A percentile compares a stretch with the other conserved stretches of the same genome.
Conservation (phyloP, 2,888 invertebrate genomes). For the Smittia aterrima region DNA sequence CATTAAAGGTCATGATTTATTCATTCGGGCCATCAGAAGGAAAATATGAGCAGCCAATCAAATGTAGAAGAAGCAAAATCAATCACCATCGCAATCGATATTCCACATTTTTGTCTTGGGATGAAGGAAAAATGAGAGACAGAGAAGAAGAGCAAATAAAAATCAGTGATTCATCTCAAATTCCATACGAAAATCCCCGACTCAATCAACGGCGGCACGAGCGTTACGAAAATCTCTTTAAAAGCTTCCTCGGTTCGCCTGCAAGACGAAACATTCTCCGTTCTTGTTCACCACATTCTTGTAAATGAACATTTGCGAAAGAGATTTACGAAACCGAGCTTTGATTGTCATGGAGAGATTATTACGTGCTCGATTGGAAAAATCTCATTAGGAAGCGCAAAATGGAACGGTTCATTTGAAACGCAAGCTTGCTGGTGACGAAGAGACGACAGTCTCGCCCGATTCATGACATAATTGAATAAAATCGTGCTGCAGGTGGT, state of each 20-base stretch:
- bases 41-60: neutral
- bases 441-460: no score
- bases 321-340: neutral
- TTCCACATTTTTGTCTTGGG: neutral
- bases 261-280: no score
- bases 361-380: conserved; percentile 1
- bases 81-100: neutral
- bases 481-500: no score
- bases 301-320: neutral
- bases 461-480: no score
- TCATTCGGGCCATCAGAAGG: neutral
- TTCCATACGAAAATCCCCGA: neutral
- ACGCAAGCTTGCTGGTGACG: no score
- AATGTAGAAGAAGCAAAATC: neutral
- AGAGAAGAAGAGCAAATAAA: neutral
- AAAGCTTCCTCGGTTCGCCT: neutral
- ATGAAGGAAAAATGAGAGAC: neutral
- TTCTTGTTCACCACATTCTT: no score
- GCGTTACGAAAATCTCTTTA: neutral
- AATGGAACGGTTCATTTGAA: no score
- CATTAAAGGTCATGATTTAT: conserved; percentile 5
- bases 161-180: conserved; percentile 7
- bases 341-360: conserved; percentile 11
- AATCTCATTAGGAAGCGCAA: neutral
- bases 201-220: neutral